Base-by-base conservation (phyloP, 1,140 invertebrate species). In the Nasonia giraulti region DNA sequence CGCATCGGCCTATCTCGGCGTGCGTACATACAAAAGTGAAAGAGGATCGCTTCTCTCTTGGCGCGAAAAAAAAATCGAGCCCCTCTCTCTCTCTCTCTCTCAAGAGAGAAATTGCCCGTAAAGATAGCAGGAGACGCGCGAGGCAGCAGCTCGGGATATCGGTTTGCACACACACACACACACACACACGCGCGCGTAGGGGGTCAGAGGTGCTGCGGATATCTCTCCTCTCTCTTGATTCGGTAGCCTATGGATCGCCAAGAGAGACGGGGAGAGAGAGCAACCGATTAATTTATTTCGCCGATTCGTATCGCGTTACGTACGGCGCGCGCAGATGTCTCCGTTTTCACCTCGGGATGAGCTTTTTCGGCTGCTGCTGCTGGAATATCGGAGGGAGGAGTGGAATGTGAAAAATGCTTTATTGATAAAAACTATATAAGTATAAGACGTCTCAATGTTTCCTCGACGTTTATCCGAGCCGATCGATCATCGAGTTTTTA, bases 211-310 rank as follows among this genome's bases (percentile, higher is more conserved):
- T 50, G 44, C 75, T 23, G 55, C 55, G 23, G 75, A 47, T 77
- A 74, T 50, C 75, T 47, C 33, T 79, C 27, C 33, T 5, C 37
- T n/a, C 37, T 23, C 17, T 50, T 23, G 40, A 47, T 50, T 55
- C 40, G 76, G 76, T 77, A 77, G 76, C 76, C 7, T 55, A 27
- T 55, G 50, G 31, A 77, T 77, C 44, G 44, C 47, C 44, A 10
- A 14, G 50, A 14, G 50, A 55, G 50, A 55, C 2, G 17, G 50
- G n/a, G n/a, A 12, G 47, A 12, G 23, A 10, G 23, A 17, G 44
- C 74, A 7, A 4, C n/a, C 75, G 75, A 77, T 77, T 77, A 77
- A 80, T 80, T 80, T 80, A 80, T 80, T 80, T 80, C 78, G 6
- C 23, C 55, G 78, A 66, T 66, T 47, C 75, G 31, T 73, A 73